phyloP scores from a whole-genome alignment of 2,888 invertebrate genomes.

The Synergus laeviventris region DNA sequence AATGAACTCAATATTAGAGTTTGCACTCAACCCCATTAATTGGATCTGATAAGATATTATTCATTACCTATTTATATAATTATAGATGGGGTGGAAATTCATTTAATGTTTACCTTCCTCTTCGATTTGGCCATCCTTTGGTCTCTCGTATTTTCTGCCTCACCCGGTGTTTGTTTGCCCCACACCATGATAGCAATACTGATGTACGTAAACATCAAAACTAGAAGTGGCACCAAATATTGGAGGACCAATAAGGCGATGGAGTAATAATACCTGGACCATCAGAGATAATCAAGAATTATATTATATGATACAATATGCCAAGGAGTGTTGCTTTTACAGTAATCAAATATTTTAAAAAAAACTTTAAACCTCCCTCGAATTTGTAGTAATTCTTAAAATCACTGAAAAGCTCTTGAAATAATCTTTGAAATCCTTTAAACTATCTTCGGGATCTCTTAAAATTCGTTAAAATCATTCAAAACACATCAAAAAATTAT shows the following conservation, averaged over 20 bases:
- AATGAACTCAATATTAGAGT: background rate
- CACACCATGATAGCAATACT: slow-evolving; percentile 91
- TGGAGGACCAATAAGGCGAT: slow-evolving; percentile 88
- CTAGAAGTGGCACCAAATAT: slow-evolving; percentile 88
- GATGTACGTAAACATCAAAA: slow-evolving; percentile 90
- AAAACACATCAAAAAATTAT: too few relatives aligned
- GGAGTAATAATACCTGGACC: slow-evolving; percentile 82
- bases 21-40: background rate
- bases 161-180: slow-evolving; percentile 92
- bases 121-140: slow-evolving; percentile 90
- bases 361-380: too few relatives aligned
- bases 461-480: too few relatives aligned
- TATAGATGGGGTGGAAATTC: background rate
- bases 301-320: background rate
- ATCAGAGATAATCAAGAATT: background rate
- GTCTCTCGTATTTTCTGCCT: slow-evolving; percentile 90
- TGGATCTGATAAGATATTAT: background rate
- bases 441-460: too few relatives aligned
- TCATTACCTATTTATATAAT: background rate
- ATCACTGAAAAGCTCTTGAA: too few relatives aligned
- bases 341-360: too few relatives aligned
- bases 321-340: too few relatives aligned
- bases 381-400: too few relatives aligned
- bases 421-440: too few relatives aligned
- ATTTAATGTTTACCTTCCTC: slow-evolving; percentile 82